A percentile compares a stretch with the other conserved stretches of the same genome.
phyloP scores from a whole-genome alignment of 2,113 vertebrate species.

The Brachypodius melanocephalos region DNA sequence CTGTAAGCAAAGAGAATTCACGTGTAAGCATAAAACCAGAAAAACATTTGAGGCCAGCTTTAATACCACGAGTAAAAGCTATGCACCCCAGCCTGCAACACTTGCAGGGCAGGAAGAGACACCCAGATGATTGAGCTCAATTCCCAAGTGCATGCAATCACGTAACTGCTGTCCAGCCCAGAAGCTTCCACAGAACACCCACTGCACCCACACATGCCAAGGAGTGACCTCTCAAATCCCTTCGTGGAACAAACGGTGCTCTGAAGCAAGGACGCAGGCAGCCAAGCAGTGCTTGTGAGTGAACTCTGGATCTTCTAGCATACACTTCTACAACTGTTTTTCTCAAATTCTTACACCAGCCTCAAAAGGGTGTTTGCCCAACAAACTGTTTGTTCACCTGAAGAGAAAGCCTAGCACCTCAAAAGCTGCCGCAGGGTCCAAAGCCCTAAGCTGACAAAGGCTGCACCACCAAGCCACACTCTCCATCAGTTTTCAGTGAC shows the following conservation, averaged over 20 bases:
- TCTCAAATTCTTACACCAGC: background rate
- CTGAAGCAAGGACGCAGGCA: background rate
- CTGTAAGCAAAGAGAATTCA: background rate
- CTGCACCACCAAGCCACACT: background rate
- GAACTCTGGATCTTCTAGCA: background rate
- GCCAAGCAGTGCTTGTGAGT: background rate
- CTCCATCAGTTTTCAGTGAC: background rate
- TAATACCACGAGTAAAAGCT: background rate
- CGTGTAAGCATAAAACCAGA: background rate
- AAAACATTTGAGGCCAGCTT: background rate
- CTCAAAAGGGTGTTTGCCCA: background rate
- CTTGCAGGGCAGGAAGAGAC: background rate
- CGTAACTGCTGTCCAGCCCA: background rate
- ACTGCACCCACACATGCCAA: background rate
- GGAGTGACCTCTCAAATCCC: background rate
- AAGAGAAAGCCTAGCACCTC: background rate
- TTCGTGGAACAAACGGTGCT: fast-evolving
- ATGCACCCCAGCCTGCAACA: background rate
- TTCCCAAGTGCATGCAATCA: background rate
- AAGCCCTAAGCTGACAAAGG: background rate
- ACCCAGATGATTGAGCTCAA: background rate
- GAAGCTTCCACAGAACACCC: background rate
- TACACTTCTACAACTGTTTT: background rate
- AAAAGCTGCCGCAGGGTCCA: background rate
- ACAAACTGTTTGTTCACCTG: background rate